Evolutionary conservation across 1,140 invertebrate genomes (phyloP).

Genomic region (Tetramorium simillimum): DNA sequence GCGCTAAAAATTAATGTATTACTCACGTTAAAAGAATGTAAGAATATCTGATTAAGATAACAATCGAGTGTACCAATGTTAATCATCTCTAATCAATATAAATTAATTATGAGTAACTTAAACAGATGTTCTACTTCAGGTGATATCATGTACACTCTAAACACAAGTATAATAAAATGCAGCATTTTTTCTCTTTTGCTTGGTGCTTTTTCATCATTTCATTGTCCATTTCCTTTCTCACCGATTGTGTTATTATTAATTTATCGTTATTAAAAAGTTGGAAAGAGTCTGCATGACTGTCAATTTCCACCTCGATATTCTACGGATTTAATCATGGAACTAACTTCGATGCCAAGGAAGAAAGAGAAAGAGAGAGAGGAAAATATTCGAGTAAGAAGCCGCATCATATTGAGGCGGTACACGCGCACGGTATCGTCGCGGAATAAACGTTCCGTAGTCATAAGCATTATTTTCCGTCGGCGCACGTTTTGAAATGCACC

Average conservation of each 20-base stretch:
- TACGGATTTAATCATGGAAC: conserved; percentile 5
- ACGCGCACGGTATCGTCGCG: neutral
- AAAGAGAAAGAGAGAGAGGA: neutral
- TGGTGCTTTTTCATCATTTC: neutral
- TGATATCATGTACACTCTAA: neutral
- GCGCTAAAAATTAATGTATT: conserved; percentile 9
- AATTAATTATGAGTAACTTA: neutral
- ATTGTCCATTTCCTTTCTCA: neutral
- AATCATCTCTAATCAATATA: conserved; percentile 13
- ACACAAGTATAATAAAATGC: neutral
- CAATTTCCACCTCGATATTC: neutral
- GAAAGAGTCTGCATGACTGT: neutral
- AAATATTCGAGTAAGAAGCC: conserved; percentile 32
- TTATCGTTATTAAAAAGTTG: neutral
- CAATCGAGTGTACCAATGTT: conserved; percentile 4
- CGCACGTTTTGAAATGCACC: conserved; percentile 40
- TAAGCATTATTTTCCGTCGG: conserved; percentile 39
- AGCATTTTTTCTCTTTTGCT: neutral
- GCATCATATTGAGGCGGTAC: conserved; percentile 18
- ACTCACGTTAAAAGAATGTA: neutral
- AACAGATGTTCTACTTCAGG: neutral
- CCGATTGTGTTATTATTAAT: neutral
- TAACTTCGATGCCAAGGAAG: neutral
- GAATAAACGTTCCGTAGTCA: conserved; percentile 49
- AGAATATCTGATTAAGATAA: conserved; percentile 33